Evolutionary conservation across 2,113 vertebrate species (phyloP), one percentile per base, ranked within the genome.

Genomic region (Pantherophis guttatus): DNA sequence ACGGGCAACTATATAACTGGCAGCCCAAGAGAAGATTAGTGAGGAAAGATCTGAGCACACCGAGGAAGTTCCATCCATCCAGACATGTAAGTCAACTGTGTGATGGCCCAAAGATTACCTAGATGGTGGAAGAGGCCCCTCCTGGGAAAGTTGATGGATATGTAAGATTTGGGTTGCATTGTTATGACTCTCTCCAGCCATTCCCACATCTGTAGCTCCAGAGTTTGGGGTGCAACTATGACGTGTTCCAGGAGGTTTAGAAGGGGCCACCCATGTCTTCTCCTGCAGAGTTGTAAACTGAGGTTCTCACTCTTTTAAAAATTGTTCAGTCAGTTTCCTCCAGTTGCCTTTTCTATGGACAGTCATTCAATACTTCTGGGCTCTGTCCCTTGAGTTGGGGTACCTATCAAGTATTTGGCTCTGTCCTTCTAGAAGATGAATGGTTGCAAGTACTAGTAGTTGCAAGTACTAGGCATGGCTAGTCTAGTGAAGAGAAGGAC

Each of bases 1-100:
- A 88, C 87, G 81, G 26, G 96, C 62, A 89, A 6, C 50, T 94
- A 95, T 91, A 96, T 94, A 95, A 91, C 94, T 93, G 90, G 26
- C 90, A 90, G 70, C 52, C 23, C 23, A 70, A 23, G 33, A 93
- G n/a, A 19, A 39, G 65, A 81, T 9, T 59, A 87, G 48, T 23
- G 17, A 7, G 0, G 24, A 29, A 92, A 48, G 39, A 29, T 53
- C 89, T 87, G 90, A 48, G 62, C 44, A 65, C 17, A n/a, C 54
- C 17, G 94, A 62, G 92, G 88, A 59, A 86, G 39, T 0, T 7
- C 9, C 52, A 52, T 50, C 48, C 90, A 4, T 1, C 50, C 0
- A 19, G 89, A 55, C 59, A 87, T 19, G 21, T 70, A 57, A 87
- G 96, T 94, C 19, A 13, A 24, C 48, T 44, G 59, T 8, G 0